Evolutionary conservation across 92 coral and sea anemone species (phyloP).

Genomic region (Paramuricea clavata): DNA sequence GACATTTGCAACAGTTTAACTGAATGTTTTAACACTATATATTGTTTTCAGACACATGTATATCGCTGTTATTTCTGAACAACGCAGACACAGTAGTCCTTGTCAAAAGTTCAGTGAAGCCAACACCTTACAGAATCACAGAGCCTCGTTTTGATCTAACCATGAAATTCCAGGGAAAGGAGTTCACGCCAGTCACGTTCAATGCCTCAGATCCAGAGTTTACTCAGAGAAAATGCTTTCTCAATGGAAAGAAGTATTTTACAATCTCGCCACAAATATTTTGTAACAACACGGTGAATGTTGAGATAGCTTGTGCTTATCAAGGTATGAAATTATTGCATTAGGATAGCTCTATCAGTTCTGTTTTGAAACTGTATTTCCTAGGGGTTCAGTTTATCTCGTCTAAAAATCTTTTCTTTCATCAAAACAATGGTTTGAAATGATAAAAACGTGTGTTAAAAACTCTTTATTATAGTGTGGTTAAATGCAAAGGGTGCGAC

Average conservation of each 20-base stretch:
- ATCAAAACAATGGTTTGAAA: no score
- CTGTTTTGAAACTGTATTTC: no score
- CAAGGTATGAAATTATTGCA: background rate
- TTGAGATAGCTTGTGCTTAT: constrained; percentile 1
- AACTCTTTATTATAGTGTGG: no score
- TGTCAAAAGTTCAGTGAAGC: constrained; percentile 33
- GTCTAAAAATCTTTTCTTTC: no score
- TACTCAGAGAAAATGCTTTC: constrained; percentile 21
- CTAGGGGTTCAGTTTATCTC: no score
- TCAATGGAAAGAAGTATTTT: constrained; percentile 13
- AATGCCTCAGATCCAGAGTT: constrained; percentile 43
- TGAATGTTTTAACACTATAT: background rate
- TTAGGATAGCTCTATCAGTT: no score
- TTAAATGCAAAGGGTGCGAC: no score
- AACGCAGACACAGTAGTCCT: background rate
- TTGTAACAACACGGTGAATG: background rate
- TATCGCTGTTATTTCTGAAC: constrained; percentile 1
- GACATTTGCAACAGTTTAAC: no score
- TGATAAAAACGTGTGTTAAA: no score
- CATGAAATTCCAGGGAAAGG: constrained; percentile 23
- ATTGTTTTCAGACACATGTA: constrained; percentile 17
- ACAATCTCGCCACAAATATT: background rate
- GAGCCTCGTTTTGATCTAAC: background rate
- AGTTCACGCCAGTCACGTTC: constrained; percentile 16
- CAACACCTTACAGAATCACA: constrained; percentile 27